A percentile compares a stretch with the other conserved stretches of the same genome.
These are phyloP conservation scores for Gavia stellata DNA, from an alignment of 2,113 vertebrate species.

Conservation along the genomic window DNA sequence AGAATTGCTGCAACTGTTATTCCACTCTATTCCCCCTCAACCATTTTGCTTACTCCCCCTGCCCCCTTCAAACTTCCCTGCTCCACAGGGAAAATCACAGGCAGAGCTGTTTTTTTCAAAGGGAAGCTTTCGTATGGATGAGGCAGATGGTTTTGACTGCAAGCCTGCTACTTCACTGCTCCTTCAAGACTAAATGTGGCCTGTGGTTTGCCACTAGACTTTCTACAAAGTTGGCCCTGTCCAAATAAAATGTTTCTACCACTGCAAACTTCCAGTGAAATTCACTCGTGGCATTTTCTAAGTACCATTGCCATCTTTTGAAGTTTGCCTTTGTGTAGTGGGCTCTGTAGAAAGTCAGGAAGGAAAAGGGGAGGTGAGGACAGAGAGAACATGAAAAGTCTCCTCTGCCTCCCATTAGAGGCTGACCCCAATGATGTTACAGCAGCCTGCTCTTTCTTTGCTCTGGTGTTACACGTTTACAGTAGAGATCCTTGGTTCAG, in stretches of 20 bases:
- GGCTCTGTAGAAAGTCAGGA: neutral
- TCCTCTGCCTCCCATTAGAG: neutral
- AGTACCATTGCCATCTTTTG: neutral
- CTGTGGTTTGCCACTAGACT: slow-evolving; percentile 18
- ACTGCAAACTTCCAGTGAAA: neutral
- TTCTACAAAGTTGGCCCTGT: neutral
- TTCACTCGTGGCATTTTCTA: neutral
- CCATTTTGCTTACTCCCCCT: neutral
- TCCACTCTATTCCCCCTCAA: neutral
- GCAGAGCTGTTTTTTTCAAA: neutral
- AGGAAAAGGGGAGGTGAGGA: neutral
- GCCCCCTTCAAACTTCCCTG: neutral
- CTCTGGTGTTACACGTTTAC: neutral
- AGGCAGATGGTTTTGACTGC: neutral
- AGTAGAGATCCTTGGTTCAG: neutral
- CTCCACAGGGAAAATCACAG: neutral
- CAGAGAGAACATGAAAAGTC: neutral
- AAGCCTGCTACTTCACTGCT: neutral
- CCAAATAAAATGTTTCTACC: neutral
- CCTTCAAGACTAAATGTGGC: slow-evolving; percentile 20
- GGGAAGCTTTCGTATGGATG: neutral
- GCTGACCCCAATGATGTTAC: neutral
- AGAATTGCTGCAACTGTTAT: neutral
- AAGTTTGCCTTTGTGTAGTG: neutral
- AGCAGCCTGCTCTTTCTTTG: neutral